Percentiles rank a stretch among this genome's conserved stretches.
These are phyloP conservation scores for Mythimna lalbum DNA, from an alignment of 2,888 invertebrate species.

Conservation along the genomic window DNA sequence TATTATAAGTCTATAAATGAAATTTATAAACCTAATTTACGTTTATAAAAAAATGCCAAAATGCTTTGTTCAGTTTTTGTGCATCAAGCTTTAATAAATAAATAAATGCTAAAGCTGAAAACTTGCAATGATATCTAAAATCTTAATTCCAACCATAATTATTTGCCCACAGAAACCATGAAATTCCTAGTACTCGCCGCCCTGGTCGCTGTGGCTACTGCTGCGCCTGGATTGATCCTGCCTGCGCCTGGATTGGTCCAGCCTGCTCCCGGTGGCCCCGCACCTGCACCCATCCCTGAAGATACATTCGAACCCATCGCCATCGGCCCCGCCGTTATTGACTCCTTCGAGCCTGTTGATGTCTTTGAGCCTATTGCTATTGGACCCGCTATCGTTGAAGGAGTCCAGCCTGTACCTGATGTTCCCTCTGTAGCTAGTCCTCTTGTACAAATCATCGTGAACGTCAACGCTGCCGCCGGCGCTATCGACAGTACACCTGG, in stretches of 20 bases:
- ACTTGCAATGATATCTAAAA: not conserved
- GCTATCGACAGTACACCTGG: not conserved
- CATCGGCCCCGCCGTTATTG: constrained; percentile 55
- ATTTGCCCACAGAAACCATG: constrained; percentile 37
- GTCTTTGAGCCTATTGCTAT: constrained; percentile 25
- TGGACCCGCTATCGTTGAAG: constrained; percentile 28
- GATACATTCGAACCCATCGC: constrained; percentile 56
- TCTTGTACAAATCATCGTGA: constrained; percentile 34
- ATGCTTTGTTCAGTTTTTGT: too few species aligned
- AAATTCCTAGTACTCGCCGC: constrained; percentile 43
- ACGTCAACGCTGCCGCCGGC: constrained; percentile 24
- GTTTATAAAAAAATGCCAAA: too few species aligned
- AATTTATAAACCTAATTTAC: too few species aligned
- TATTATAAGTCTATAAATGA: not conserved
- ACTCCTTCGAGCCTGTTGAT: too few species aligned
- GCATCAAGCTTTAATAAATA: too few species aligned
- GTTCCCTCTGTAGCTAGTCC: constrained; percentile 13
- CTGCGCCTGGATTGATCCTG: constrained; percentile 37
- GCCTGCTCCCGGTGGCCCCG: constrained; percentile 67
- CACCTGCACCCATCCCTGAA: constrained; percentile 50
- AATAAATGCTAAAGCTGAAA: not conserved
- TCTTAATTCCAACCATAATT: not conserved
- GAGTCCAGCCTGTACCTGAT: constrained; percentile 12
- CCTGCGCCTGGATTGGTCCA: constrained; percentile 59
- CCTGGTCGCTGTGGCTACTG: constrained; percentile 36